Percentiles rank a stretch among this genome's conserved stretches.
Conservation (phyloP, 2,113 vertebrate species). For the Petromus typicus region DNA sequence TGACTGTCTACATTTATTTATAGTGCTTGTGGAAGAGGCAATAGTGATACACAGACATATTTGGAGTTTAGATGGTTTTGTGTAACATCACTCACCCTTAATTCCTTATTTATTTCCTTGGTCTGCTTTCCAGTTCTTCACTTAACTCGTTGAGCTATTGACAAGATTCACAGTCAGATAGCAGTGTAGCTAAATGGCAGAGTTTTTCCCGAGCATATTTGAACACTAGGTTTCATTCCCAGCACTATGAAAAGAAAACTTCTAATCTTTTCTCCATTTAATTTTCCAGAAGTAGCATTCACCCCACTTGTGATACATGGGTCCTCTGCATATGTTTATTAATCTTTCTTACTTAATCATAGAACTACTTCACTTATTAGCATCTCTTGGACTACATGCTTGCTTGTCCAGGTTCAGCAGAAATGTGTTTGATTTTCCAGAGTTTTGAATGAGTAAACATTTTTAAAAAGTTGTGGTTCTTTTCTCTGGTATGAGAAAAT, state of each 20-base stretch:
- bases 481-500: no score
- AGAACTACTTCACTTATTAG: background rate
- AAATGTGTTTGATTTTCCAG: background rate
- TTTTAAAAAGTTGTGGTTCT: no score
- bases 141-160: background rate
- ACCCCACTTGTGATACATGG: background rate
- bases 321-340: background rate
- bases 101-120: background rate
- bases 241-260: background rate
- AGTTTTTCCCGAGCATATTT: background rate
- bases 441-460: background rate
- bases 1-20: background rate
- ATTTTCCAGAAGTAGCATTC: slow-evolving; percentile 37
- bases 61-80: background rate
- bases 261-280: background rate
- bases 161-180: background rate
- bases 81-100: background rate
- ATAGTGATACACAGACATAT: background rate
- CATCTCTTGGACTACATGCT: background rate
- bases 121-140: background rate
- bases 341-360: background rate
- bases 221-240: background rate
- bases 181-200: background rate
- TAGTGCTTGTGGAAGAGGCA: background rate
- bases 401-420: background rate